Conservation (phyloP, 1,140 invertebrate genomes). For the Hyphantria cunea region DNA sequence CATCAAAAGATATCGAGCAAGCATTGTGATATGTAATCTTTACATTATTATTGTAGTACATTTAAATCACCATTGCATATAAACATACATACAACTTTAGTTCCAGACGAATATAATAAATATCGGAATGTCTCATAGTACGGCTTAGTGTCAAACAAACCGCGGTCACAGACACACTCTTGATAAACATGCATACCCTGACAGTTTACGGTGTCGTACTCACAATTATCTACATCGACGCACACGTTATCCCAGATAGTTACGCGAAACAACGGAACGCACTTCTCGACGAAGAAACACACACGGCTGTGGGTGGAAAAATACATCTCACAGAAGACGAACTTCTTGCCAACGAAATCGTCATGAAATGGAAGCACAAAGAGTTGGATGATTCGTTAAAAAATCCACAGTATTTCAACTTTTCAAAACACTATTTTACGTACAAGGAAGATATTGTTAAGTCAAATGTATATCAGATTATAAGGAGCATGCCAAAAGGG, state of each 20-base stretch:
- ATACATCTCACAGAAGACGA: slow-evolving; percentile 82
- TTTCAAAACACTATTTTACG: slow-evolving; percentile 86
- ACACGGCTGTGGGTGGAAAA: slow-evolving; percentile 68
- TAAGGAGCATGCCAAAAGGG: slow-evolving; percentile 87
- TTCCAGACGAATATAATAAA: slow-evolving; percentile 6
- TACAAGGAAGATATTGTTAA: slow-evolving; percentile 84
- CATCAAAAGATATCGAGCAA: too few relatives aligned
- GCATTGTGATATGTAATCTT: too few relatives aligned
- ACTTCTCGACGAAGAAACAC: slow-evolving; percentile 55
- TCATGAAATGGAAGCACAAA: slow-evolving; percentile 85
- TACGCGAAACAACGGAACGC: slow-evolving; percentile 43
- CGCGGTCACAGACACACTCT: neutral
- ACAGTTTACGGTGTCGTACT: slow-evolving; percentile 4
- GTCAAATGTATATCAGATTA: slow-evolving; percentile 87
- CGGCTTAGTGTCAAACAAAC: slow-evolving; percentile 9
- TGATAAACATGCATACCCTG: slow-evolving; percentile 4
- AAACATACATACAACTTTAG: too few relatives aligned
- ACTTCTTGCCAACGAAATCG: slow-evolving; percentile 82
- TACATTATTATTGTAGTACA: too few relatives aligned
- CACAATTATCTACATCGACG: slow-evolving; percentile 22
- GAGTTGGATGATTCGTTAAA: slow-evolving; percentile 83
- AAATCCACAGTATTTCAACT: slow-evolving; percentile 83
- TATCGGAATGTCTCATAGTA: slow-evolving; percentile 16
- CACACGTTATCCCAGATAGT: slow-evolving; percentile 36
- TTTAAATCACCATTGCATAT: too few relatives aligned